phyloP scores from a whole-genome alignment of 1,140 invertebrate species.

The Helicoverpa armigera region DNA sequence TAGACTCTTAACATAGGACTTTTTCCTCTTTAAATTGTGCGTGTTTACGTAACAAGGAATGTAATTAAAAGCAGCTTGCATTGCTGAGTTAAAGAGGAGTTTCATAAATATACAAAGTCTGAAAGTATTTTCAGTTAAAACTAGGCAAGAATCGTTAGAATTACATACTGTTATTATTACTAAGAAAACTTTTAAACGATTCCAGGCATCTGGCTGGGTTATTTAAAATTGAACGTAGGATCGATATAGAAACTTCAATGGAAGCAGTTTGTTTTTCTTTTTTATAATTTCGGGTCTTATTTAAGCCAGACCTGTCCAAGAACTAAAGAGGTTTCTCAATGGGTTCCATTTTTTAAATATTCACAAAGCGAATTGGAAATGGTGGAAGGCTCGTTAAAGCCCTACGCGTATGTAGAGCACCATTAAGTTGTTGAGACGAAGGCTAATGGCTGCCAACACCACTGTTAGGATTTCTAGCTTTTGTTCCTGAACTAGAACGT shows the following conservation, averaged over 20 bases:
- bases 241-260: constrained; percentile 21
- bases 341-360: constrained; percentile 35
- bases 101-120: constrained; percentile 5
- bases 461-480: constrained; percentile 57
- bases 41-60: constrained; percentile 43
- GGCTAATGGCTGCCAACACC: constrained; percentile 74
- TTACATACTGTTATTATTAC: constrained; percentile 6
- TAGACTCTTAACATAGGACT: not conserved
- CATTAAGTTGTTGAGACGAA: constrained; percentile 82
- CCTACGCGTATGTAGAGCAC: constrained; percentile 54
- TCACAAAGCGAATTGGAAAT: constrained; percentile 61
- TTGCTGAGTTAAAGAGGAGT: constrained; percentile 23
- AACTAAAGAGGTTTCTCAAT: constrained; percentile 1
- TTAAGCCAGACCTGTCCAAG: not conserved
- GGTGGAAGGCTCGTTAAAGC: constrained; percentile 49
- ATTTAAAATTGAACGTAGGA: not conserved
- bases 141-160: constrained; percentile 1
- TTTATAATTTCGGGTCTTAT: not conserved
- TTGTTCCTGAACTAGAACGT: constrained; percentile 49
- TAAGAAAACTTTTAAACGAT: constrained; percentile 15
- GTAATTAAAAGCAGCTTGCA: constrained; percentile 42
- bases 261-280: constrained; percentile 8
- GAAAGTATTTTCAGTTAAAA: not conserved
- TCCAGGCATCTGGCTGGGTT: constrained; percentile 25
- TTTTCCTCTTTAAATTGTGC: constrained; percentile 9